These are phyloP conservation scores for Polydrusus pterygomalis DNA, from an alignment of 2,888 invertebrate species.

Conservation along the genomic window DNA sequence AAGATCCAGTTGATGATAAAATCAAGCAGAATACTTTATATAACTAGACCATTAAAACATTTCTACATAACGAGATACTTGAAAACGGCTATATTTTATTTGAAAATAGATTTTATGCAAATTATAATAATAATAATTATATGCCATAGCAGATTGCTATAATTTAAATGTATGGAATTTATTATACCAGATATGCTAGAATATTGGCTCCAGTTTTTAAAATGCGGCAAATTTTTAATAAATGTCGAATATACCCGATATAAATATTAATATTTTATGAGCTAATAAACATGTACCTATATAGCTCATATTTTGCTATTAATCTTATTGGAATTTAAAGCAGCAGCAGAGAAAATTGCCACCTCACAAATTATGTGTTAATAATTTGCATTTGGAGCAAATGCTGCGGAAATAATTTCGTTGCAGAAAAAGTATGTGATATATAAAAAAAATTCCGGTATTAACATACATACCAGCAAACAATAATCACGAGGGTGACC, in stretches of 20 bases:
- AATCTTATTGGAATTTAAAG: not conserved
- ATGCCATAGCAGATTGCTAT: not conserved
- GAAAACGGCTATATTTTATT: constrained; percentile 4
- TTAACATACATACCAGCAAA: too few relatives aligned
- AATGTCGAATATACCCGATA: not conserved
- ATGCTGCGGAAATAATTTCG: too few relatives aligned
- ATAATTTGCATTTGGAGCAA: too few relatives aligned
- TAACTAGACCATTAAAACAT: not conserved
- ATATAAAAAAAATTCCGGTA: too few relatives aligned
- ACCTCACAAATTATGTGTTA: not conserved
- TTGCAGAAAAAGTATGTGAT: too few relatives aligned
- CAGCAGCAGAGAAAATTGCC: not conserved
- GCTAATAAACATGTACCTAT: not conserved
- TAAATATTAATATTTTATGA: constrained; percentile 8
- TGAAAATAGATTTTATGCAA: constrained; percentile 15
- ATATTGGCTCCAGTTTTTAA: not conserved
- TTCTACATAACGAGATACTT: constrained; percentile 2
- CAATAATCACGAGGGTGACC: too few relatives aligned
- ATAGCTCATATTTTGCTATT: not conserved
- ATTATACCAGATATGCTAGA: constrained; percentile 2
- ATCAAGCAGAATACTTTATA: not conserved
- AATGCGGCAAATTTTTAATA: constrained; percentile 4
- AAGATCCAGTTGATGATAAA: not conserved
- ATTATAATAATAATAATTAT: constrained; percentile 5
- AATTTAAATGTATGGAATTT: constrained; percentile 1